Evolutionary conservation across 2,797 vertebrate species (phyloP).

Genomic region (Oreortyx pictus): DNA sequence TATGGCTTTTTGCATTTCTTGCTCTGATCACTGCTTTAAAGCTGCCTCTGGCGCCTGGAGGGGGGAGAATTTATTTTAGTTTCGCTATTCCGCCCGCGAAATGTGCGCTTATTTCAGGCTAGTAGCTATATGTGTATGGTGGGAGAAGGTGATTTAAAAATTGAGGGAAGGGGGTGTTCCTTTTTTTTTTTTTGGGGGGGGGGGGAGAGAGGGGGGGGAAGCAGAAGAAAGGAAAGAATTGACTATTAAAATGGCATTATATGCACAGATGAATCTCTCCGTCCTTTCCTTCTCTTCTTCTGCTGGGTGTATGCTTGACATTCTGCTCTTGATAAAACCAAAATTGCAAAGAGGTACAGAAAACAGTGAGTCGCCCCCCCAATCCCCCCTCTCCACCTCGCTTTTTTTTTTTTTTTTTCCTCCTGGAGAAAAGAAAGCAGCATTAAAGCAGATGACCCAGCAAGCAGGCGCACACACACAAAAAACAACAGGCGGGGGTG

Average conservation of each 20-base stretch:
- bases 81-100: background rate
- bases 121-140: background rate
- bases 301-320: too few species aligned
- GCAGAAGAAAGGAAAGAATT: background rate
- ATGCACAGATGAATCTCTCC: background rate
- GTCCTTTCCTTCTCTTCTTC: background rate
- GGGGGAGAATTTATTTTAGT: background rate
- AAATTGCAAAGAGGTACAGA: too few species aligned
- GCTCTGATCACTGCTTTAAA: conserved; percentile 1
- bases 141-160: conserved; percentile 7
- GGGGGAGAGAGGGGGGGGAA: too few species aligned
- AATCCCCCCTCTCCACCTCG: too few species aligned
- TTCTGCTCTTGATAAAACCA: too few species aligned
- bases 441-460: too few species aligned
- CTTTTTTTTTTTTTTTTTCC: too few species aligned
- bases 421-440: too few species aligned
- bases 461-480: too few species aligned
- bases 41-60: conserved; percentile 27
- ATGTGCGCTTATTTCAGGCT: background rate
- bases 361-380: too few species aligned
- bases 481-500: too few species aligned
- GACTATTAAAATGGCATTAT: background rate
- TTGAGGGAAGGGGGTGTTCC: background rate
- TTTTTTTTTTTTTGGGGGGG: too few species aligned
- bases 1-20: conserved; percentile 62